Evolutionary conservation across 2,888 invertebrate genomes (phyloP), one percentile per base, ranked within the genome.

Genomic region (Pherbina coryleti): DNA sequence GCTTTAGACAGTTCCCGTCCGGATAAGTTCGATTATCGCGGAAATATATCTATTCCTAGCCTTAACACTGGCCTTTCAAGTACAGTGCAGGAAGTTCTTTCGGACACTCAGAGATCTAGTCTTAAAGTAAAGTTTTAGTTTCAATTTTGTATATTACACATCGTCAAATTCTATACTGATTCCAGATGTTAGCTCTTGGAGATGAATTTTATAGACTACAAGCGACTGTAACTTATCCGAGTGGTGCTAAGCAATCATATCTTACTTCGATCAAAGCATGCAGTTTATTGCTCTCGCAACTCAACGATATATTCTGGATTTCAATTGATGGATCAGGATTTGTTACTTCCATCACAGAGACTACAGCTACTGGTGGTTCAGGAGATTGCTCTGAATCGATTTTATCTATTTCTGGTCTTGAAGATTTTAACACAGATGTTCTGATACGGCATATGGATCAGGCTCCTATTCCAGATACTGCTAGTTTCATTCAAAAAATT

Each of bases 401-500:
- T 3, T 62, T 84, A 1, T 81, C 88, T 85, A 82, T 89, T 5
- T 88, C 88, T 74, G 91, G 91, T 37, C 85, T 91, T 8, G 91
- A 91, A 76, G 90, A 91, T 62, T 94, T 97, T 88, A 94, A 93
- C 81, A 96, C 97, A 0, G 93, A 93, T 83, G 94, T 97, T 44
- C 92, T 94, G 83, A 92, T 97, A 0, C 93, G 94, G 82, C 94
- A 95, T 85, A 93, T 96, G 66, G 95, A 96, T 85, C 91, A 93
- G 82, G 97, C 96, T 9, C 97, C 97, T 74, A 91, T 94, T 93
- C 98, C 98, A 53, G 98, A 99, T 84, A 98, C 98, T n/a, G 95
- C 97, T 66, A 93, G 95, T 4, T 99, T 97, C 86, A 95, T 99
- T 83, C 97, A 97, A 87, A 98, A 97, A 90, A 88, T 98, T 72